Conservation (phyloP, 2,797 vertebrate species). For the Sebastes steindachneri region DNA sequence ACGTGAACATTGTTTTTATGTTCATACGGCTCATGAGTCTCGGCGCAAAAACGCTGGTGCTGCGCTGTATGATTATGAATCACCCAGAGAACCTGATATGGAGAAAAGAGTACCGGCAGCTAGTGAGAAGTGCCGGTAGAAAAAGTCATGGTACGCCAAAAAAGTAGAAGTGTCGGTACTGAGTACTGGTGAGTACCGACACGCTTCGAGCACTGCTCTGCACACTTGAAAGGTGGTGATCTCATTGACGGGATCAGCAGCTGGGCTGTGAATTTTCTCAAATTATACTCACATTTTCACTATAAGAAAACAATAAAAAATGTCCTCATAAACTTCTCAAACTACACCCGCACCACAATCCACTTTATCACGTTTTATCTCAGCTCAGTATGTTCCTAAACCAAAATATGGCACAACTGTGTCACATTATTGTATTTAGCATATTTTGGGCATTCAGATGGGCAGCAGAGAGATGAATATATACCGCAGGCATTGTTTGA, state of each 20-base stretch:
- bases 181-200: no score
- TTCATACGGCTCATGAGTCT: no score
- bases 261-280: not conserved
- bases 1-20: no score
- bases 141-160: no score
- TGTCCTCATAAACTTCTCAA: not conserved
- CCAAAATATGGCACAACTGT: not conserved
- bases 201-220: no score
- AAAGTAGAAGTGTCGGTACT: no score
- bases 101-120: no score
- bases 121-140: no score
- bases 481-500: not conserved
- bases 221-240: not conserved
- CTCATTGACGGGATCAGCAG: not conserved
- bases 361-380: not conserved
- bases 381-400: not conserved
- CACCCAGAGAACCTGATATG: no score
- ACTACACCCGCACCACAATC: not conserved
- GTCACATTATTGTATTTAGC: not conserved
- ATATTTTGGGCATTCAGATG: not conserved
- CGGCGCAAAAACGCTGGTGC: no score
- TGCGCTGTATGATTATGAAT: no score
- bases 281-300: not conserved
- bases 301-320: not conserved
- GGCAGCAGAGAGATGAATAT: not conserved